Evolutionary conservation across 2,797 vertebrate genomes (phyloP).

Genomic region (Mus spretus): DNA sequence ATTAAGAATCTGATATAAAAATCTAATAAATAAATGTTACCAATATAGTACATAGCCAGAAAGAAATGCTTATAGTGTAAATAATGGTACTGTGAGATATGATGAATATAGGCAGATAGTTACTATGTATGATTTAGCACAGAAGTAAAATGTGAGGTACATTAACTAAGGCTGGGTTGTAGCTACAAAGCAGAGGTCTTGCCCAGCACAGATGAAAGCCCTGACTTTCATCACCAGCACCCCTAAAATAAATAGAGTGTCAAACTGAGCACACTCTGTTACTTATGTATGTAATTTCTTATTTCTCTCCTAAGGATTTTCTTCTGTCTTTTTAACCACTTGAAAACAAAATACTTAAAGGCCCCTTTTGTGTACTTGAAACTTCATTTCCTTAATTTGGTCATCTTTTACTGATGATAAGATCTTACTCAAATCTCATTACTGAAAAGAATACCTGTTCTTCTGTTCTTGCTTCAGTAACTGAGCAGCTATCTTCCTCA

Average conservation of each 20-base stretch:
- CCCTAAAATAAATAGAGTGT: conserved; percentile 45
- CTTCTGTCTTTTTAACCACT: neutral
- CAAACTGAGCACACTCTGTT: neutral
- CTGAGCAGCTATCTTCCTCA: conserved; percentile 98
- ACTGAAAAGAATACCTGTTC: conserved; percentile 91
- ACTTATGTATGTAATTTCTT: conserved; percentile 13
- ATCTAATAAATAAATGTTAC: conserved; percentile 18
- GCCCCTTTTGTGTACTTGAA: neutral
- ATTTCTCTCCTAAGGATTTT: conserved; percentile 62
- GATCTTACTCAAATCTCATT: conserved; percentile 60
- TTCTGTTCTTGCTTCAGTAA: conserved; percentile 98
- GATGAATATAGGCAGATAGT: conserved; percentile 16
- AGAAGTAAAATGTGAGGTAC: conserved; percentile 59
- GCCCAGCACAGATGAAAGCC: neutral
- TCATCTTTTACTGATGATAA: conserved; percentile 51
- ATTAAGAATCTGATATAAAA: conserved; percentile 24
- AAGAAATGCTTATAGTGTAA: conserved; percentile 38
- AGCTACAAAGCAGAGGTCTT: neutral
- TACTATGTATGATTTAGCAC: conserved; percentile 17
- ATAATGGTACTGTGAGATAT: neutral
- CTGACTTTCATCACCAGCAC: neutral
- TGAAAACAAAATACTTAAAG: conserved; percentile 22
- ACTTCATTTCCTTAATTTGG: neutral
- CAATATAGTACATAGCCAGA: neutral
- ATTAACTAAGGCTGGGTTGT: neutral